Base-by-base conservation (phyloP, 2,797 vertebrate genomes). In the Phataginus tetradactyla region DNA sequence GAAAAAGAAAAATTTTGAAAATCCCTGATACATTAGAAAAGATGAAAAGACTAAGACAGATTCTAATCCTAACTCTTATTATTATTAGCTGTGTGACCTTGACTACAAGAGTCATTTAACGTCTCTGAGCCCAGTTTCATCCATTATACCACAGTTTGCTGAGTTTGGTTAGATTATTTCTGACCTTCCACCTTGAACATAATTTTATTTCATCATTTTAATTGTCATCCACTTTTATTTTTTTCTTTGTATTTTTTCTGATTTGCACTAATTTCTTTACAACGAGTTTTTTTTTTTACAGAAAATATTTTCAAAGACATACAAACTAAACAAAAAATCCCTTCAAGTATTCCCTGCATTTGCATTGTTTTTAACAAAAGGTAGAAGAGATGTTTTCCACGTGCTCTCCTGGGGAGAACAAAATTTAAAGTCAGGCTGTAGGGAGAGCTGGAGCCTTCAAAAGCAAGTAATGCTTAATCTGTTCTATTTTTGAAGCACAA, bases 401-500 rank as follows among this genome's bases (percentile, higher is more conserved):
- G 0, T 45, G 92, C 75, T 95, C 14, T 51, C 90, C 96, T 89
- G 64, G 86, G 83, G 90, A 90, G 89, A 77, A 91, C 57, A 94
- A 75, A 97, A 95, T 97, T 96, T 95, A 96, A 96, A 96, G 91
- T 95, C 92, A 91, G 81, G 90, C 78, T 96, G 79, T 77, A 86
- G 92, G 59, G 78, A 96, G 88, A 91, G 25, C 92, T 61, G 94
- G 21, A 97, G 90, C 71, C 95, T 97, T 96, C 92, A 97, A 96
- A 96, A 95, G 87, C 90, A 96, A 97, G 92, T 75, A 79, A 91
- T 78, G 86, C 95, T 96, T 97, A 97, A 97, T 97, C 96, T 94
- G 95, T 96, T 97, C 96, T 97, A 97, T 97, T 97, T 97, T 94
- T 97, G 88, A 98, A 93, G 74, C 95, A 97, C 81, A 94, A 97